Base-by-base conservation (phyloP, 2,113 vertebrate genomes). In the Zeus faber region DNA sequence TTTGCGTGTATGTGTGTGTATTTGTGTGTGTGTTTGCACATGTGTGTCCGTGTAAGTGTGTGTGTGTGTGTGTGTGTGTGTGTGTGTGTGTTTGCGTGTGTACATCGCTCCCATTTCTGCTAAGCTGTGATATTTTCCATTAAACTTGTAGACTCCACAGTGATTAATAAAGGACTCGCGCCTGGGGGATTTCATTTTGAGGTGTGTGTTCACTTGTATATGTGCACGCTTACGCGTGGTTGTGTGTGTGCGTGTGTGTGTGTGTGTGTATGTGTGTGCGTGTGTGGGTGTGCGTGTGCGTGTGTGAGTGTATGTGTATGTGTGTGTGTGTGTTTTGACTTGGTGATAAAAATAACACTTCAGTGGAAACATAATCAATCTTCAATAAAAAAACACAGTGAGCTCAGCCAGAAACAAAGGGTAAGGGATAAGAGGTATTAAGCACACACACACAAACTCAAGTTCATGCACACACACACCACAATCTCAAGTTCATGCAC, bases 51-150 rank as follows among this genome's bases (percentile, higher is more conserved):
- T 35, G 29, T 45, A 33, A n/a, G 21, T 26, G 56, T 35, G 29
- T 23, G 46, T 40, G 61, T 55, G 33, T 69, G 17, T 60, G 10
- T 66, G 66, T 49, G 40, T 62, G 54, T 62, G 61, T 68, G 39
- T 66, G 65, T 64, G 31, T 40, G 35, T 26, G 39, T 35, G 48
- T 57, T 5, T 55, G 9, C 13, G 16, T 47, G 33, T 7, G 51
- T 31, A 10, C 29, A 31, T 6, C 9, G 40, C 3, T n/a, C n/a
- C n/a, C n/a, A n/a, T n/a, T n/a, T n/a, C n/a, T n/a, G n/a, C n/a
- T n/a, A n/a, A n/a, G n/a, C n/a, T n/a, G n/a, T n/a, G n/a, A n/a
- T n/a, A n/a, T n/a, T n/a, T n/a, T n/a, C n/a, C n/a, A n/a, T n/a
- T n/a, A n/a, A n/a, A n/a, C n/a, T n/a, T n/a, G n/a, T n/a, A n/a